A percentile compares a stretch with the other conserved stretches of the same genome.
Evolutionary conservation across 2,113 vertebrate genomes (phyloP).

Genomic region (Myotis davidii): DNA sequence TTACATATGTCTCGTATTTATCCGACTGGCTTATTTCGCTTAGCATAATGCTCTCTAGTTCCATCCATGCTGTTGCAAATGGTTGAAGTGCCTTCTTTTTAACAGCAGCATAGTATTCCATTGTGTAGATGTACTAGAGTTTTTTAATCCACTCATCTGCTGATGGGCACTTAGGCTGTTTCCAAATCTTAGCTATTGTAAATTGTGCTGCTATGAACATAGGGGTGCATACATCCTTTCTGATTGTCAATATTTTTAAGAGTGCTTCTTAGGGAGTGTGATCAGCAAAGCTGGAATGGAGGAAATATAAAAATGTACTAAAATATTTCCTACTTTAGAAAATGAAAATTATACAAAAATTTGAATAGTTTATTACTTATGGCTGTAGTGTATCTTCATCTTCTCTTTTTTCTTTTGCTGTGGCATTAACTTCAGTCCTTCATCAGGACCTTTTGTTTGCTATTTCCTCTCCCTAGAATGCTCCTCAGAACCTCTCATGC

Average conservation of each 20-base stretch:
- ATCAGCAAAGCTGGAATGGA: background rate
- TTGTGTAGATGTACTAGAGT: too few species aligned
- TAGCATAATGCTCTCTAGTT: too few species aligned
- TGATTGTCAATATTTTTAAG: background rate
- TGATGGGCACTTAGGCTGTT: too few species aligned
- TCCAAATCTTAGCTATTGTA: too few species aligned
- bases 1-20: too few species aligned
- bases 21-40: too few species aligned
- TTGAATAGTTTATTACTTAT: background rate
- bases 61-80: too few species aligned
- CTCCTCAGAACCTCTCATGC: background rate
- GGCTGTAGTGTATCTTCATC: background rate
- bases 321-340: constrained; percentile 11
- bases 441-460: background rate
- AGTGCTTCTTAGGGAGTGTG: background rate
- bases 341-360: background rate
- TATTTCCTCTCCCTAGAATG: background rate
- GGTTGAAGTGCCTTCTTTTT: too few species aligned
- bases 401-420: background rate
- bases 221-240: too few species aligned
- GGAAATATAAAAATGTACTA: background rate
- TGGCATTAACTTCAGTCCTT: background rate
- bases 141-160: too few species aligned
- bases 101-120: too few species aligned
- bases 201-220: too few species aligned